Conservation (phyloP, 2,888 invertebrate genomes). For the Dryobota labecula region DNA sequence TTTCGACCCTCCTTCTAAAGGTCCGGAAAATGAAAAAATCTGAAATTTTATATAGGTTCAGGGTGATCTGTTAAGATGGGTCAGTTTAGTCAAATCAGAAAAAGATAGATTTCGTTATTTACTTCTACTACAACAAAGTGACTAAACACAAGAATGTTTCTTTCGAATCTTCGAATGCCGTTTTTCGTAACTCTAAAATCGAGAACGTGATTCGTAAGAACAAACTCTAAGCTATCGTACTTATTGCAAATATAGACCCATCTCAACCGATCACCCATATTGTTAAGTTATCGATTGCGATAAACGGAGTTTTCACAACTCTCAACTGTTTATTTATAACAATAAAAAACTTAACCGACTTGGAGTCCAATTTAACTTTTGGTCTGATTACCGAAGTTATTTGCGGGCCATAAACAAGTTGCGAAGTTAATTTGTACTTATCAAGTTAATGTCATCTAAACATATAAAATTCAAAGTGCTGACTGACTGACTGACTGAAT, state of each 20-base stretch:
- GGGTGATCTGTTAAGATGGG: background rate
- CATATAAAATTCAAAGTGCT: no score
- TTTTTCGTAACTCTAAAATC: background rate
- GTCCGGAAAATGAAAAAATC: no score
- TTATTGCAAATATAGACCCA: background rate
- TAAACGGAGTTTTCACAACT: background rate
- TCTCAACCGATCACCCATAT: background rate
- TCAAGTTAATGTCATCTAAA: constrained; percentile 39
- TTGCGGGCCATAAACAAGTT: constrained; percentile 52
- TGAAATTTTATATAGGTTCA: background rate
- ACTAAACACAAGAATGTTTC: background rate
- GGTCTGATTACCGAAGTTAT: constrained; percentile 62
- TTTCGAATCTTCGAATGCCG: background rate
- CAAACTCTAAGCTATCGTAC: background rate
- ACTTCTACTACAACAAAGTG: background rate
- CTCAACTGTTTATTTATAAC: constrained; percentile 36
- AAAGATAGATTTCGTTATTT: background rate
- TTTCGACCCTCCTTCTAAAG: no score
- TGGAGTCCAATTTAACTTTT: constrained; percentile 68
- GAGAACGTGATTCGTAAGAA: background rate
- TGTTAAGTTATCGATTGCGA: background rate
- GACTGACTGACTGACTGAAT: no score
- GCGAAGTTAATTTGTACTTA: constrained; percentile 51
- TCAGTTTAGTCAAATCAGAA: background rate
- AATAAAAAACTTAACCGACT: constrained; percentile 65